Evolutionary conservation across 2,888 invertebrate genomes (phyloP), one percentile per base, ranked within the genome.

Genomic region (Poecilus cupreus): DNA sequence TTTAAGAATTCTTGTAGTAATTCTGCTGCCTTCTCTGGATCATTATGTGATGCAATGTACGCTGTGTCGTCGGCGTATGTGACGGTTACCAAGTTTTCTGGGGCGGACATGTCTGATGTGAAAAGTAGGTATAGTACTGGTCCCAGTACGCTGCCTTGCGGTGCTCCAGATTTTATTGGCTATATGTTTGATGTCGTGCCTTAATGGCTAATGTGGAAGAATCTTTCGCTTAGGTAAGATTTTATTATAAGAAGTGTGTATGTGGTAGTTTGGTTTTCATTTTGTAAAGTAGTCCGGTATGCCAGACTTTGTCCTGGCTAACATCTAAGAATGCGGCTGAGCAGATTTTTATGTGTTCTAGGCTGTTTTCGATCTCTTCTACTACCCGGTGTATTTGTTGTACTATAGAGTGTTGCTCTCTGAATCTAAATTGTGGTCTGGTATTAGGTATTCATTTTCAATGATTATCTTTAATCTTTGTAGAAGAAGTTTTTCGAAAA

Each of bases 31-130:
- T 32, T 11, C 8, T 11, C 13, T 64, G 64, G 78, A 20, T 78
- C 43, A 11, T 37, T 16, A 11, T 32, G 18, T 18, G 46, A 46
- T 32, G 51, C 46, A 20, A 68, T 32, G 68, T 8, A 11, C 13
- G 76, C 75, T 18, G 74, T 74, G 37, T 82, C 83, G 46, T 80
- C 75, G 10, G 80, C 79, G 51, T 76, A 64, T n/a, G 49, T 57
- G 37, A 46, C 54, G 6, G 26, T 11, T 39, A n/a, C 1, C 1
- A 37, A 6, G n/a, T 37, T 68, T 2, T 16, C n/a, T 22, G 75
- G 16, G n/a, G 46, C 6, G 1, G 22, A 51, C 37, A 22, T 24
- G n/a, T 75, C 80, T 2, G 80, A 72, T 18, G 74, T 80, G 32
- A 13, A 80, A 4, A 80, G n/a, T 13, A 6, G 11, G 26, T 49